These are phyloP conservation scores for Cenopis cana DNA, from an alignment of 2,888 invertebrate species.

Conservation along the genomic window DNA sequence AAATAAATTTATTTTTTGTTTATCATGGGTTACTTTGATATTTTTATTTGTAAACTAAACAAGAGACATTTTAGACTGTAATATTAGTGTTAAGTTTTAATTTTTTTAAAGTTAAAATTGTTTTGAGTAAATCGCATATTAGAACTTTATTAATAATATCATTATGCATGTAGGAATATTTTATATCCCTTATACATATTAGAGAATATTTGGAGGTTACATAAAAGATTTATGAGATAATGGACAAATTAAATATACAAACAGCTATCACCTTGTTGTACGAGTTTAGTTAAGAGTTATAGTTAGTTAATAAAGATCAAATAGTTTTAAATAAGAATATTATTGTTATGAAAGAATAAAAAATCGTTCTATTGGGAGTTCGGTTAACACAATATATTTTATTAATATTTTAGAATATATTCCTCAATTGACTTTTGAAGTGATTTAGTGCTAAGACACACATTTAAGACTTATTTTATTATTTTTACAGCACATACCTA, in stretches of 20 bases:
- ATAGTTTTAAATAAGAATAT: constrained; percentile 14
- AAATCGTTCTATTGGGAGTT: constrained; percentile 9
- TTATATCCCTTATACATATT: background rate
- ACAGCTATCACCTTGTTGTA: constrained; percentile 7
- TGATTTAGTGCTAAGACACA: background rate
- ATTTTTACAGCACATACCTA: background rate
- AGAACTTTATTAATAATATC: background rate
- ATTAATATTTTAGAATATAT: constrained; percentile 22
- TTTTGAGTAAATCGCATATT: background rate
- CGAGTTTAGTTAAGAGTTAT: constrained; percentile 23
- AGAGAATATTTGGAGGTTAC: background rate
- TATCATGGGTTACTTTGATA: background rate
- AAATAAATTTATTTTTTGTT: background rate
- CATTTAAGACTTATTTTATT: constrained; percentile 9
- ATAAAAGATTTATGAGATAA: background rate
- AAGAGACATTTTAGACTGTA: constrained; percentile 5
- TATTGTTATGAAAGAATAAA: constrained; percentile 12
- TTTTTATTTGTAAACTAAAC: background rate
- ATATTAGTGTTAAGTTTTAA: constrained; percentile 4
- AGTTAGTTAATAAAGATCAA: constrained; percentile 5
- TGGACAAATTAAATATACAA: constrained; percentile 24
- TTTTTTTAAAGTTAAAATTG: background rate
- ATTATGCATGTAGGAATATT: background rate
- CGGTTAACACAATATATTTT: constrained; percentile 13
- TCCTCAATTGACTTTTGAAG: constrained; percentile 3